Evolutionary conservation across 2,888 invertebrate genomes (phyloP).

Genomic region (Gryllus longicercus): DNA sequence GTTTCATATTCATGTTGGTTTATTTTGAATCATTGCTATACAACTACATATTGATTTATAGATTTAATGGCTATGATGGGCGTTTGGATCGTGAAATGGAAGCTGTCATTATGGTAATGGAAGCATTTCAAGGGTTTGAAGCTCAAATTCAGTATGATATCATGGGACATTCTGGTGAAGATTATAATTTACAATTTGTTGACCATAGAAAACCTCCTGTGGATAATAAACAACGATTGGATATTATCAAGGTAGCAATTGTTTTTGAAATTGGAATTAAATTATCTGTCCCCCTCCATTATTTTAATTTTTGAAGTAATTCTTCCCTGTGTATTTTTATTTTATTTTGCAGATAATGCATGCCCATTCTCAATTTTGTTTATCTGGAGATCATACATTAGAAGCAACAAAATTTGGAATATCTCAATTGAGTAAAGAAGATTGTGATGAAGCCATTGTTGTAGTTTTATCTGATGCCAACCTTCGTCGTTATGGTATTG

Average conservation of each 20-base stretch:
- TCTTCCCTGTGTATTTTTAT: not conserved
- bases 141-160: conserved; percentile 89
- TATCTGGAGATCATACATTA: conserved; percentile 88
- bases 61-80: conserved; percentile 93
- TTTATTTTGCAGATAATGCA: conserved; percentile 69
- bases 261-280: too few relatives aligned
- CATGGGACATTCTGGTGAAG: conserved; percentile 91
- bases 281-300: too few relatives aligned
- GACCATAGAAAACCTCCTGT: conserved; percentile 68
- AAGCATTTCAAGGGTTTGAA: conserved; percentile 85
- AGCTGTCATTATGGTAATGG: conserved; percentile 84
- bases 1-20: too few relatives aligned
- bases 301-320: too few relatives aligned
- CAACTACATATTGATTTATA: conserved; percentile 42
- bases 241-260: conserved; percentile 54
- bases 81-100: conserved; percentile 88
- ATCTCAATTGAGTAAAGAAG: conserved; percentile 61
- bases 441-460: conserved; percentile 83
- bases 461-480: conserved; percentile 95
- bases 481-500: conserved; percentile 81
- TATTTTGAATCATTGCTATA: too few relatives aligned
- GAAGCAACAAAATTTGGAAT: conserved; percentile 79
- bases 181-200: conserved; percentile 68
- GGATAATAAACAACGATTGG: conserved; percentile 82
- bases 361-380: conserved; percentile 93